These are phyloP conservation scores for Macropus fuliginosus DNA, from an alignment of 2,797 vertebrate genomes.

Conservation along the genomic window DNA sequence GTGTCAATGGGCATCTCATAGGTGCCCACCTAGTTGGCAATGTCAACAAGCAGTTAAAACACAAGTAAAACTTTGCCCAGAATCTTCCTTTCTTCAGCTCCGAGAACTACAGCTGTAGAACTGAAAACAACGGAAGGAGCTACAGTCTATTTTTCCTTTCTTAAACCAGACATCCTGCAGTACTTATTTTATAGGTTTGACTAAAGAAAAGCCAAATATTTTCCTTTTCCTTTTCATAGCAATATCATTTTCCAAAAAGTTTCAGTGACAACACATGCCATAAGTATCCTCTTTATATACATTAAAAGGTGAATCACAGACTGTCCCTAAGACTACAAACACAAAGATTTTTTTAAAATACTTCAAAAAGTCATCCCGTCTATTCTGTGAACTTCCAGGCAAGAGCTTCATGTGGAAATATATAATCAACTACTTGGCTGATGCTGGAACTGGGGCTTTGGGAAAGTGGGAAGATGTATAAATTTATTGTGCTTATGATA, in stretches of 20 bases:
- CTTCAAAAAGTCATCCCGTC: constrained; percentile 79
- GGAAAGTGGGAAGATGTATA: constrained; percentile 71
- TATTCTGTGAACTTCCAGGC: constrained; percentile 82
- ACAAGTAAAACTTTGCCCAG: background rate
- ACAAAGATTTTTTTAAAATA: constrained; percentile 79
- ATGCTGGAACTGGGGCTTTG: constrained; percentile 72
- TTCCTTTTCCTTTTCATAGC: constrained; percentile 74
- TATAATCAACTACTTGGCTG: constrained; percentile 81
- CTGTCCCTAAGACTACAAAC: constrained; percentile 82
- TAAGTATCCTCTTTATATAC: constrained; percentile 82
- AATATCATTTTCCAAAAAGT: constrained; percentile 77
- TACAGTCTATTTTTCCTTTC: background rate
- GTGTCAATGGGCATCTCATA: background rate
- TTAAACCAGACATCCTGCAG: background rate
- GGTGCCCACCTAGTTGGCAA: background rate
- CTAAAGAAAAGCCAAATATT: constrained; percentile 62
- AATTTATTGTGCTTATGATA: constrained; percentile 64
- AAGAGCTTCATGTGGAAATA: constrained; percentile 78
- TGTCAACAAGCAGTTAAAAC: background rate
- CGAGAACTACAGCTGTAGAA: background rate
- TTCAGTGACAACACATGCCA: constrained; percentile 72
- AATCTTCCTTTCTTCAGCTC: background rate
- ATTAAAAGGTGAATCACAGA: constrained; percentile 75
- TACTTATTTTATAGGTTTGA: background rate
- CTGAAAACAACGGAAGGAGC: background rate